Evolutionary conservation across 2,797 vertebrate species (phyloP).

Genomic region (Hoplostethus mediterraneus): DNA sequence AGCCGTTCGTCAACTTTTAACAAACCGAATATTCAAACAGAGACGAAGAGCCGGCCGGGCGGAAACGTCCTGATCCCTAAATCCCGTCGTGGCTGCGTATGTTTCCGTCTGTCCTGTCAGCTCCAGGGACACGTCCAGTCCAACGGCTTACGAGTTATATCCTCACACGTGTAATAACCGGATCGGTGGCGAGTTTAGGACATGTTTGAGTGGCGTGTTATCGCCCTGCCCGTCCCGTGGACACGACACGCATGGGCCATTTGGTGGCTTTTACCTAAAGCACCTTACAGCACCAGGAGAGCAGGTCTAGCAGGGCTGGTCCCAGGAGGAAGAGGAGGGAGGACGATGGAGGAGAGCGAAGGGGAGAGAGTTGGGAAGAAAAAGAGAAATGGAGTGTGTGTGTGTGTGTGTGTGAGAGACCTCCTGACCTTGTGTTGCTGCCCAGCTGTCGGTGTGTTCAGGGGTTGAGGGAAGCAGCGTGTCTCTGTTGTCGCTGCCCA

Average conservation of each 20-base stretch:
- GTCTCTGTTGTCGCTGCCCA: too few species aligned
- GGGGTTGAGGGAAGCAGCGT: too few species aligned
- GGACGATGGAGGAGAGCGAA: background rate
- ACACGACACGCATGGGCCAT: conserved; percentile 44
- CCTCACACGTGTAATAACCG: conserved; percentile 71
- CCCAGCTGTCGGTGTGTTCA: too few species aligned
- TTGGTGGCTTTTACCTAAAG: conserved; percentile 48
- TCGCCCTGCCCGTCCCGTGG: conserved; percentile 28
- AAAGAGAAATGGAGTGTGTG: background rate
- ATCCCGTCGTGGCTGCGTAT: too few species aligned
- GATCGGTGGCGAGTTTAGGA: conserved; percentile 65
- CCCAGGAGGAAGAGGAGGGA: conserved; percentile 10
- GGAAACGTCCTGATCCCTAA: too few species aligned
- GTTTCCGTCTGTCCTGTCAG: too few species aligned
- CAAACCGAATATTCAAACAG: too few species aligned
- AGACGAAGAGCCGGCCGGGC: too few species aligned
- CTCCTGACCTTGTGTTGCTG: fast-evolving
- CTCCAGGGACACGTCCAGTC: background rate
- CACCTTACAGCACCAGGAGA: conserved; percentile 12
- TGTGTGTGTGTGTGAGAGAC: background rate
- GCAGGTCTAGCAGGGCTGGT: conserved; percentile 23
- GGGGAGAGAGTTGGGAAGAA: background rate
- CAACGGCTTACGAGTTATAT: conserved; percentile 33
- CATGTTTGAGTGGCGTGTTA: conserved; percentile 63
- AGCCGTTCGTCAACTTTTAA: too few species aligned